These are phyloP conservation scores for Proisotoma minuta DNA, from an alignment of 2,888 invertebrate genomes.

Conservation along the genomic window DNA sequence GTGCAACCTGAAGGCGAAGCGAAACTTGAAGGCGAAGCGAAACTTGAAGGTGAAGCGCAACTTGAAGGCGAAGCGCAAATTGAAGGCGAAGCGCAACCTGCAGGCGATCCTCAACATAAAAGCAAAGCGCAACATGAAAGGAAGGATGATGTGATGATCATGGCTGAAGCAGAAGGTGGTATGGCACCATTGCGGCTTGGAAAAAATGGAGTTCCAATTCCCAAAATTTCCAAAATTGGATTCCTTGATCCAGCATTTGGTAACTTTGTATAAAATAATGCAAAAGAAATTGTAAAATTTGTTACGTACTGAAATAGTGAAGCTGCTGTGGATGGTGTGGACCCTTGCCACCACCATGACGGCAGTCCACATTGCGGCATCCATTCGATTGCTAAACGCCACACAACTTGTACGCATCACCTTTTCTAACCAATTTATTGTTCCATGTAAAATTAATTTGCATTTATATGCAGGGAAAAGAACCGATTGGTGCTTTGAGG, in stretches of 20 bases:
- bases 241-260: background rate
- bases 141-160: slow-evolving; percentile 7
- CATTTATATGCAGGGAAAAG: slow-evolving; percentile 26
- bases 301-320: slow-evolving; percentile 13
- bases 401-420: slow-evolving; percentile 26
- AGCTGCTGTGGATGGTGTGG: slow-evolving; percentile 23
- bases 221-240: background rate
- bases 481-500: slow-evolving; percentile 28
- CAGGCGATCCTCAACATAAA: no score
- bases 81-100: no score
- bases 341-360: slow-evolving; percentile 17
- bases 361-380: slow-evolving; percentile 28
- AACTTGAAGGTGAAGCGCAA: background rate
- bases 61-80: no score
- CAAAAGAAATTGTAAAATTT: background rate
- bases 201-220: no score
- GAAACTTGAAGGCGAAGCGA: background rate
- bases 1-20: background rate
- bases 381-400: slow-evolving; percentile 31
- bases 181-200: background rate
- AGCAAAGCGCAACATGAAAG: background rate
- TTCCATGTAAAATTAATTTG: background rate
- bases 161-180: slow-evolving; percentile 5
- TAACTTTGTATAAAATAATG: background rate
- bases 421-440: background rate